These are phyloP conservation scores for Oryzias celebensis DNA, from an alignment of 2,113 vertebrate species.

Conservation along the genomic window DNA sequence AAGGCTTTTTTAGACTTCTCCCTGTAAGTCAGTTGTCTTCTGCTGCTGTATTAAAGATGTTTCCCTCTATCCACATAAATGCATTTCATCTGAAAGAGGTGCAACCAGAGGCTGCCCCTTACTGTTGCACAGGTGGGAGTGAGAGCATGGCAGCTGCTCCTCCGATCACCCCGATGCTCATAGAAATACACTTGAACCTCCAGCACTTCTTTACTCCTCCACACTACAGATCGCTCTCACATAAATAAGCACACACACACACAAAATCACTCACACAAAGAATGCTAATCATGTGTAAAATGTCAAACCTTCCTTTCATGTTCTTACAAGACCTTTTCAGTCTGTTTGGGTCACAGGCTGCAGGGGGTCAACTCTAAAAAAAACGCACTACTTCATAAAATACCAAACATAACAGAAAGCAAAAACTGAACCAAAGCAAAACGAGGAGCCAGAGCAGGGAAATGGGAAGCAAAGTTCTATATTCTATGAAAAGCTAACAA, in stretches of 20 bases:
- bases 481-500: too few relatives aligned
- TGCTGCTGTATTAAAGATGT: too few relatives aligned
- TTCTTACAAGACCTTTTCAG: slow-evolving; percentile 25
- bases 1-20: too few relatives aligned
- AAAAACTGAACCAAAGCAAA: too few relatives aligned
- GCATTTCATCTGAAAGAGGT: too few relatives aligned
- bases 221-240: not conserved
- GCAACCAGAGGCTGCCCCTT: not conserved
- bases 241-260: slow-evolving; percentile 1
- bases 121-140: slow-evolving; percentile 32
- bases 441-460: too few relatives aligned
- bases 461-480: too few relatives aligned
- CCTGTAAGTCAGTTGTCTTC: too few relatives aligned
- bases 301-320: slow-evolving; percentile 51
- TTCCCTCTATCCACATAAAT: too few relatives aligned
- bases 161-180: slow-evolving; percentile 32
- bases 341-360: slow-evolving; percentile 62
- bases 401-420: not conserved
- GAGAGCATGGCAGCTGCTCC: slow-evolving; percentile 66
- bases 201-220: slow-evolving; percentile 10
- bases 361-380: not conserved
- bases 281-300: slow-evolving; percentile 64
- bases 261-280: slow-evolving; percentile 6
- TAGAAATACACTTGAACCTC: slow-evolving; percentile 23
- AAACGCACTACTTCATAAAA: not conserved